Conservation (phyloP, 2,797 vertebrate genomes). For the Melanogrammus aeglefinus region DNA sequence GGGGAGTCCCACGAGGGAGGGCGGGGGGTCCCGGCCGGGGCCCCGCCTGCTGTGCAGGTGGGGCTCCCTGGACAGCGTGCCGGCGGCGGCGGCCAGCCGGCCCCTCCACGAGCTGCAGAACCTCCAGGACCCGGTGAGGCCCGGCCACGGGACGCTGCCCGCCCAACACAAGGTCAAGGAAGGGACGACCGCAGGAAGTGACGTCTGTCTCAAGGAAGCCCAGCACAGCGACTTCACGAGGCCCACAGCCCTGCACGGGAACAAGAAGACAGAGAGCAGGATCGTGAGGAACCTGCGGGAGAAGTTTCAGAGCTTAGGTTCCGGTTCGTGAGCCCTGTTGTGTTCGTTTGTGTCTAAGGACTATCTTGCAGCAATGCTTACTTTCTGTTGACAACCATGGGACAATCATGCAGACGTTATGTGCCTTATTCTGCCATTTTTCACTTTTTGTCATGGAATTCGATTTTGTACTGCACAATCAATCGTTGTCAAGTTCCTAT, state of each 20-base stretch:
- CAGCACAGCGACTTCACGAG: conserved; percentile 27
- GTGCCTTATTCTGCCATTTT: conserved; percentile 15
- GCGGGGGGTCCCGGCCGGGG: conserved; percentile 24
- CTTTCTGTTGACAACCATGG: conserved; percentile 5
- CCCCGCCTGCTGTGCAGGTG: conserved; percentile 62
- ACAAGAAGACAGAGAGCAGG: conserved; percentile 63
- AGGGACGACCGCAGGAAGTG: conserved; percentile 9
- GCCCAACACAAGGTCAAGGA: conserved; percentile 55
- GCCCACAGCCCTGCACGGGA: conserved; percentile 28
- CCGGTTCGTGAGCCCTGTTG: conserved; percentile 48
- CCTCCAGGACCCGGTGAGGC: conserved; percentile 48
- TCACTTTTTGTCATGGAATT: conserved; percentile 12
- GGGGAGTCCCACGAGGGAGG: conserved; percentile 33
- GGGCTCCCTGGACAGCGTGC: conserved; percentile 57
- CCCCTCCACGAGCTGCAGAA: conserved; percentile 61
- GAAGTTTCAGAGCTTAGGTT: conserved; percentile 87
- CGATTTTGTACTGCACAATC: conserved; percentile 19
- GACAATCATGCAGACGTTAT: conserved; percentile 12
- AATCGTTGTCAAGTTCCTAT: conserved; percentile 15
- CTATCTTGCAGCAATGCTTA: conserved; percentile 21
- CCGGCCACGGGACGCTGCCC: conserved; percentile 65
- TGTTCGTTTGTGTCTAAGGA: conserved; percentile 14
- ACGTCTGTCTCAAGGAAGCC: conserved; percentile 27
- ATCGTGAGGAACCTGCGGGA: conserved; percentile 87
- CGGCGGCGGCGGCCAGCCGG: conserved; percentile 23